Evolutionary conservation across 2,113 vertebrate species (phyloP).

Genomic region (Gobio gobio): DNA sequence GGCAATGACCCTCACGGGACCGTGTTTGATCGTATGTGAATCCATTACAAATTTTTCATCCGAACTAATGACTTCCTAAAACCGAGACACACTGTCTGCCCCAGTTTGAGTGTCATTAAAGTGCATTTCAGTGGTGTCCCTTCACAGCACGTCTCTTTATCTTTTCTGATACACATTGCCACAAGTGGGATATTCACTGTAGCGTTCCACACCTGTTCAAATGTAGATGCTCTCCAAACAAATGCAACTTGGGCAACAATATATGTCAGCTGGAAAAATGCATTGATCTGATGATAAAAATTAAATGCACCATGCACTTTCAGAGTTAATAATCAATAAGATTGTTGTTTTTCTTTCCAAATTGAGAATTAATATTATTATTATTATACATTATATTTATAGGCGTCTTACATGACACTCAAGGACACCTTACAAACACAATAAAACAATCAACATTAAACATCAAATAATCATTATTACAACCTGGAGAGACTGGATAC

Average conservation of each 20-base stretch:
- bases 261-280: neutral
- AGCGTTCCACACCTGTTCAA: conserved; percentile 2
- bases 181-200: neutral
- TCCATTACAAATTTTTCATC: conserved; percentile 23
- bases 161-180: conserved; percentile 1
- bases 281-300: neutral
- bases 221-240: conserved; percentile 8
- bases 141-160: neutral
- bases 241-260: conserved; percentile 1
- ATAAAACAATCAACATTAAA: too few species aligned
- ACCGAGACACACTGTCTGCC: conserved; percentile 1
- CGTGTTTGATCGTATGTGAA: conserved; percentile 11
- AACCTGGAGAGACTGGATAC: too few species aligned
- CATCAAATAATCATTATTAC: too few species aligned
- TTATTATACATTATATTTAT: too few species aligned
- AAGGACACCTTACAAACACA: too few species aligned
- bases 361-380: neutral
- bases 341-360: neutral
- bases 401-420: too few species aligned
- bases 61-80: conserved; percentile 15
- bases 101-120: conserved; percentile 34
- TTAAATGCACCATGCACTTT: too few species aligned
- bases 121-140: neutral
- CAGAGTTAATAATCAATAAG: neutral
- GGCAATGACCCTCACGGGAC: conserved; percentile 19